Percentiles rank a stretch among this genome's conserved stretches.
phyloP scores from a whole-genome alignment of 2,797 vertebrate species.

The Propithecus perrieri region DNA sequence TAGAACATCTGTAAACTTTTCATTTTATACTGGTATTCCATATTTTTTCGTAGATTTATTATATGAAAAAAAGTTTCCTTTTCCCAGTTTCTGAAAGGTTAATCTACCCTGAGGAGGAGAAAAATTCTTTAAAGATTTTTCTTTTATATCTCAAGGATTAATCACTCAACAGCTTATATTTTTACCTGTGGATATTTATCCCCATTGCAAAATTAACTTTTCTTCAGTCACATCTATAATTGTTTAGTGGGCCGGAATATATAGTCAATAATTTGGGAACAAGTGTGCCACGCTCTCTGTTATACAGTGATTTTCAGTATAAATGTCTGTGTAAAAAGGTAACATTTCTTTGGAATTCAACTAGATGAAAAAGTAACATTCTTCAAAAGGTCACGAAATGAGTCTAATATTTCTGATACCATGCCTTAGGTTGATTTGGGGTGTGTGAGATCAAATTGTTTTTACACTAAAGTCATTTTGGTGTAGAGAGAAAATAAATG shows the following conservation, averaged over 20 bases:
- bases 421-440: not conserved
- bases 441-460: not conserved
- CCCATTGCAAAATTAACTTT: constrained; percentile 50
- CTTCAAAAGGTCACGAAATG: constrained; percentile 45
- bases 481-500: constrained; percentile 7
- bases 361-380: constrained; percentile 46
- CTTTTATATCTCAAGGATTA: constrained; percentile 48
- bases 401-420: constrained; percentile 19
- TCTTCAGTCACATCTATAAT: constrained; percentile 16
- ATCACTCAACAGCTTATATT: constrained; percentile 38
- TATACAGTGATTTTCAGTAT: constrained; percentile 35
- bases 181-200: constrained; percentile 45
- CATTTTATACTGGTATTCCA: constrained; percentile 18
- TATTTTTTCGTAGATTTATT: constrained; percentile 54
- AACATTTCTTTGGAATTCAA: constrained; percentile 45
- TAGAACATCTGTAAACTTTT: constrained; percentile 6
- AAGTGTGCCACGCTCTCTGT: not conserved
- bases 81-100: constrained; percentile 58
- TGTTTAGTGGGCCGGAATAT: not conserved
- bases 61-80: constrained; percentile 56
- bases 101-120: constrained; percentile 41
- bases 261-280: constrained; percentile 21
- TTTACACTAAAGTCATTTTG: not conserved
- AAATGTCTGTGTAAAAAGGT: constrained; percentile 44
- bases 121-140: constrained; percentile 38